Evolutionary conservation across 2,888 invertebrate species (phyloP), one percentile per base, ranked within the genome.

Genomic region (Sabatieria punctata): DNA sequence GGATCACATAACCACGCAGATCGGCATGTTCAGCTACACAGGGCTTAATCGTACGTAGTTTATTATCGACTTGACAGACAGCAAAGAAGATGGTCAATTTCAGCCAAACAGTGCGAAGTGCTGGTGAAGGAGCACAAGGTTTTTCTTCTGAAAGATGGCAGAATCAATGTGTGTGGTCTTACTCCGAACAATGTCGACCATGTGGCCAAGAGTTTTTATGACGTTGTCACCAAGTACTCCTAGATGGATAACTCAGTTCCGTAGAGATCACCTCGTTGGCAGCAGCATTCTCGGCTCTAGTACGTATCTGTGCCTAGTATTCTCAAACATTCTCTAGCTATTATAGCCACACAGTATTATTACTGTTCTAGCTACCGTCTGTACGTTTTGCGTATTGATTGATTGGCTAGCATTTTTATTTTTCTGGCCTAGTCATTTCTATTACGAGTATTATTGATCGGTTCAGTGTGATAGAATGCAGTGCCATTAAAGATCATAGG

Each of bases 1-100:
- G 97, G 80, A 83, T 59, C 95, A 97, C 69, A 85, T 99, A 55
- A 82, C 82, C 8, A 74, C 78, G 37, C 64, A 91, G 71, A 93
- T 91, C 67, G 97, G 97, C 55, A 86, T 97, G 83, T 97, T 99
- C 73, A 91, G 89, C 1, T 99, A 85, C 72, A 95, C 95, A 13
- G 97, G 97, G 1, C 75, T 97, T 2, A 80, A 75, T 59, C 74
- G 82, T 82, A 69, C 68, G 70, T 52, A 18, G 8, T 30, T 8
- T 30, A 30, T 30, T 30, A 15, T 8, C 8, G 30, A 30, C 30
- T 11, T 15, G 30, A 30, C 8, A 15, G 8, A 30, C 8, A 8
- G 30, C 15, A 15, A 11, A 30, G 8, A 11, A 15, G 30, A 8
- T 30, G 8, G 8, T 30, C 15, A 30, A 11, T 48, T 48, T 35